Base-by-base conservation (phyloP, 2,113 vertebrate species). In the Mustela lutreola region DNA sequence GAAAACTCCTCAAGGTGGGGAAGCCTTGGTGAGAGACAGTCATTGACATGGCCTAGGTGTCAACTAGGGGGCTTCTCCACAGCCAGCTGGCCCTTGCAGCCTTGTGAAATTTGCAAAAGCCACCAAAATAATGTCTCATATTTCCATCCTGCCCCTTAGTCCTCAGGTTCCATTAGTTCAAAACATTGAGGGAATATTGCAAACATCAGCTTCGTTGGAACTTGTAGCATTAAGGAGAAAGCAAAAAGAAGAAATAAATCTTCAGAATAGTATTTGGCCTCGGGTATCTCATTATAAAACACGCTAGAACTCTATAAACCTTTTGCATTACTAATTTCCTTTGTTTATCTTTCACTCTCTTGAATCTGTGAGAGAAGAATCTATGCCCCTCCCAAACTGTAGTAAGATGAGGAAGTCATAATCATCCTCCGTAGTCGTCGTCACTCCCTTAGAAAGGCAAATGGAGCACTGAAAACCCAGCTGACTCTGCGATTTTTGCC, bases 271-370 rank as follows among this genome's bases (percentile, higher is more conserved):
- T 36, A 53, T 94, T 97, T 96, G 50, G 14, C 94, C 11, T 78
- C 19, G 21, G 12, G 21, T 67, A 50, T 95, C 39, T 92, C 42
- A 4, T n/a, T 28, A 33, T 89, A 92, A 94, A 82, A 93, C 63
- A 82, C 33, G 28, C 53, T 31, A 33, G 82, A 86, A 76, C 36
- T 80, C n/a, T 21, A 80, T 1, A 90, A 90, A 31, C 18, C 28
- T 75, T 94, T 83, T 62, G 26, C 5, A 63, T 71, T 75, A 65
- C 11, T 31, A 14, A 53, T 79, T 73, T 63, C 26, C 14, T 89
- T 96, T 56, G 26, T 84, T 89, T 87, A 56, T 85, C 11, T 75
- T 96, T 85, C 33, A 48, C 85, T 78, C 67, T 94, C 45, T 95
- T 92, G 28, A 81, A 63, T 89, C 86, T 63, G 4, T 81, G 26